Evolutionary conservation across 2,797 vertebrate genomes (phyloP), one percentile per base, ranked within the genome.

Genomic region (Pseudochirops cupreus): DNA sequence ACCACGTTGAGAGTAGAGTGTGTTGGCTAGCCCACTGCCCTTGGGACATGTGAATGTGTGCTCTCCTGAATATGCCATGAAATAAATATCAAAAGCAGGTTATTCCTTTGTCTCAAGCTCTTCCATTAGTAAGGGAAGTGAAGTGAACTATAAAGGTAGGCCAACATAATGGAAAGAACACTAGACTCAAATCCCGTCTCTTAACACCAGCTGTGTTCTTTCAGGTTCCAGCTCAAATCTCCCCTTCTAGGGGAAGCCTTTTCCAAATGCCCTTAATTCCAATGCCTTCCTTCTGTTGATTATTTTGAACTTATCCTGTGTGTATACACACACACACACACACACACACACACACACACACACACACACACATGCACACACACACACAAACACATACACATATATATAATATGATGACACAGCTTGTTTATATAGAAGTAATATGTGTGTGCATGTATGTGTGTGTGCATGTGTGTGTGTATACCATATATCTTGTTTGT

Each of bases 21-120:
- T 92, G 91, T 7, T 14, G 62, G 50, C 50, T 10, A 96, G 12
- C 11, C 93, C 46, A 14, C 14, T 74, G 46, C 94, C 91, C n/a
- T 91, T 9, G 59, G 39, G 57, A 56, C 57, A 91, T 1, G 91
- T 29, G 82, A 24, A 18, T 90, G 56, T 46, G n/a, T 3, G 18
- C 33, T 96, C 56, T 0, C 46, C 1, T 59, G 53, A 95, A 94
- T 14, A 33, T 82, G 39, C 9, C 59, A 0, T 6, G 56, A 1
- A 94, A 91, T 5, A 91, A 46, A 24, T 97, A 82, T 58, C 12
- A 62, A 53, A 93, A 92, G 33, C n/a, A 24, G 11, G 52, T 46
- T 57, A 74, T 11, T 57, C 92, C 2, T 56, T 55, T 29, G 21
- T 54, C 31, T 46, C 62, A 33, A 39, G 6, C 54, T 52, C 56